phyloP scores from a whole-genome alignment of 2,797 vertebrate genomes.

The Acomys russatus region DNA sequence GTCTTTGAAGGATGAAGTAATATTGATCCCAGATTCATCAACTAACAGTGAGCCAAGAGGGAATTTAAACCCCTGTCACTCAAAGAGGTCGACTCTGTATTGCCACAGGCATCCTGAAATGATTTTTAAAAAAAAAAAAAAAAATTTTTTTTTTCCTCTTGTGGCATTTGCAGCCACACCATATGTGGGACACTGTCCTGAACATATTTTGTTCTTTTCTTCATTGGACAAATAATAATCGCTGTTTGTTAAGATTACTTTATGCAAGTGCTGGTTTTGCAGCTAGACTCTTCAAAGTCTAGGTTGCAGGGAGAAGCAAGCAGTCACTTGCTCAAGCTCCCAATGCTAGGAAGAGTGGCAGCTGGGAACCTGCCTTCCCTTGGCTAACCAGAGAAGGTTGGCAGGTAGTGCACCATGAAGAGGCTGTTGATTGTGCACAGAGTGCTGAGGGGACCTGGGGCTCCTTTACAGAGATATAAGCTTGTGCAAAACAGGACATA shows the following conservation, averaged over 20 bases:
- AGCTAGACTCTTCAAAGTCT: neutral
- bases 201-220: constrained; percentile 22
- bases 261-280: neutral
- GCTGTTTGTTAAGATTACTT: constrained; percentile 33
- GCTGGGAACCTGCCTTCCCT: neutral
- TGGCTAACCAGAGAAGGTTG: constrained; percentile 4
- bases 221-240: constrained; percentile 3
- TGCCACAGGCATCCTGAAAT: neutral
- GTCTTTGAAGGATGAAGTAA: constrained; percentile 47
- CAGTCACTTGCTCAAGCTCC: neutral
- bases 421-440: neutral
- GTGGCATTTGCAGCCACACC: neutral
- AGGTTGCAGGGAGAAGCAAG: neutral
- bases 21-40: neutral
- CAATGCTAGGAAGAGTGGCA: neutral
- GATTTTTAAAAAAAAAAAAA: too few relatives aligned
- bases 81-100: constrained; percentile 38
- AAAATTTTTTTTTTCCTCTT: neutral
- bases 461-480: neutral
- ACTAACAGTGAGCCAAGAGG: neutral
- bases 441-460: accelerated
- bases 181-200: neutral
- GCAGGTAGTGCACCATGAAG: neutral
- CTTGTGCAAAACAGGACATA: neutral
- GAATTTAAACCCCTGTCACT: constrained; percentile 27